Evolutionary conservation across 2,113 vertebrate species (phyloP).

Genomic region (Tupaia tana): DNA sequence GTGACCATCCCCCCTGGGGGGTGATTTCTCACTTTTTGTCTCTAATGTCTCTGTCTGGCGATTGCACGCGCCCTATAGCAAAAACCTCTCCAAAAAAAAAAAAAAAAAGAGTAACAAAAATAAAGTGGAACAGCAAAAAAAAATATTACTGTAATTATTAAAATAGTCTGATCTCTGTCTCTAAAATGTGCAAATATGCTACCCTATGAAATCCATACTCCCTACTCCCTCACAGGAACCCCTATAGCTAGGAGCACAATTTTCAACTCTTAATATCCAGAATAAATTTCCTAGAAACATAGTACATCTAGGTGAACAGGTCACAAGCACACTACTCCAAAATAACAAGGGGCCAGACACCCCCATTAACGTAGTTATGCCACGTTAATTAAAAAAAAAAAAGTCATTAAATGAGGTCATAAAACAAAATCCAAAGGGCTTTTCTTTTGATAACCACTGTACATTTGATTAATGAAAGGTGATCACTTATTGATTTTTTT

Average conservation of each 20-base stretch:
- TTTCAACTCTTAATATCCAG: background rate
- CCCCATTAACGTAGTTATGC: background rate
- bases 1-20: too few species aligned
- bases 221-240: background rate
- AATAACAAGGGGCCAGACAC: background rate
- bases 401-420: slow-evolving; percentile 43
- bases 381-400: slow-evolving; percentile 43
- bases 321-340: background rate
- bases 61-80: too few species aligned
- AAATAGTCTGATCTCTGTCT: slow-evolving; percentile 28
- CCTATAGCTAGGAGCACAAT: background rate
- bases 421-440: slow-evolving; percentile 50
- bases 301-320: slow-evolving; percentile 4
- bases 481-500: slow-evolving; percentile 34
- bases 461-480: slow-evolving; percentile 52
- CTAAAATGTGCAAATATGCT: background rate
- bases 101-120: background rate
- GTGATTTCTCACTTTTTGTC: too few species aligned
- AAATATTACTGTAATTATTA: background rate
- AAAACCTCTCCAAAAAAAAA: too few species aligned
- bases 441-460: slow-evolving; percentile 54
- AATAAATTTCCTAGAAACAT: background rate
- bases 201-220: slow-evolving; percentile 2
- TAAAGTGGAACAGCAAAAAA: slow-evolving; percentile 10
- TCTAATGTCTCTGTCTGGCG: too few species aligned